Conservation (phyloP, 2,888 invertebrate species). For the Bruchidius siliquastri region DNA sequence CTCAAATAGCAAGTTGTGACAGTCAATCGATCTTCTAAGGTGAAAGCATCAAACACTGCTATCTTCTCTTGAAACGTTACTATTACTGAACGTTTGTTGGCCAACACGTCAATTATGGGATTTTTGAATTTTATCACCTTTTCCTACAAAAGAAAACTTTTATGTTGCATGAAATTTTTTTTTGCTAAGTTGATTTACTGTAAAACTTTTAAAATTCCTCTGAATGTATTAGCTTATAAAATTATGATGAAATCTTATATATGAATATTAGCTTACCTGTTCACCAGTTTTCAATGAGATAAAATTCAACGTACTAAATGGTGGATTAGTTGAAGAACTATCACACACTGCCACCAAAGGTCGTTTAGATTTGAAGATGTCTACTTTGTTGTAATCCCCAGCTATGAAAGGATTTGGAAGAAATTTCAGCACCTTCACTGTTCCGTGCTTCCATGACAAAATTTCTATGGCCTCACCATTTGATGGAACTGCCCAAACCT, state of each 20-base stretch:
- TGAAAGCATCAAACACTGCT: constrained; percentile 85
- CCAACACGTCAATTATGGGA: constrained; percentile 79
- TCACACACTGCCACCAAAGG: constrained; percentile 90
- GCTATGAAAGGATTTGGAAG: constrained; percentile 67
- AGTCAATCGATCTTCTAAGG: constrained; percentile 79
- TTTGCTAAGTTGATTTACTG: too few relatives aligned
- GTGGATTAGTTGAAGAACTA: constrained; percentile 70
- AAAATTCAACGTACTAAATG: constrained; percentile 77
- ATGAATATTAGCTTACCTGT: constrained; percentile 49
- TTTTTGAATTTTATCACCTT: constrained; percentile 92
- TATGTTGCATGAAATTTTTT: background rate
- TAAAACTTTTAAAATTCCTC: too few relatives aligned
- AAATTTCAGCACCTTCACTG: constrained; percentile 75
- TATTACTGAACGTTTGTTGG: constrained; percentile 83
- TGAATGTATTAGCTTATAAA: background rate
- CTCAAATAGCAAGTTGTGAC: constrained; percentile 87
- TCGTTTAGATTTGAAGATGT: constrained; percentile 73
- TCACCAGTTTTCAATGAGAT: constrained; percentile 80
- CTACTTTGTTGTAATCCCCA: constrained; percentile 52
- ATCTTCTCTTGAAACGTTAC: constrained; percentile 86
- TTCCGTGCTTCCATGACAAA: constrained; percentile 89
- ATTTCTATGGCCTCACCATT: constrained; percentile 94
- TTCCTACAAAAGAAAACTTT: constrained; percentile 50
- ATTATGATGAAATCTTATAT: background rate
- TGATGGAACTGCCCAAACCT: constrained; percentile 83